Base-by-base conservation (phyloP, 2,888 invertebrate species). In the Lepidocyrtinus sp. region DNA sequence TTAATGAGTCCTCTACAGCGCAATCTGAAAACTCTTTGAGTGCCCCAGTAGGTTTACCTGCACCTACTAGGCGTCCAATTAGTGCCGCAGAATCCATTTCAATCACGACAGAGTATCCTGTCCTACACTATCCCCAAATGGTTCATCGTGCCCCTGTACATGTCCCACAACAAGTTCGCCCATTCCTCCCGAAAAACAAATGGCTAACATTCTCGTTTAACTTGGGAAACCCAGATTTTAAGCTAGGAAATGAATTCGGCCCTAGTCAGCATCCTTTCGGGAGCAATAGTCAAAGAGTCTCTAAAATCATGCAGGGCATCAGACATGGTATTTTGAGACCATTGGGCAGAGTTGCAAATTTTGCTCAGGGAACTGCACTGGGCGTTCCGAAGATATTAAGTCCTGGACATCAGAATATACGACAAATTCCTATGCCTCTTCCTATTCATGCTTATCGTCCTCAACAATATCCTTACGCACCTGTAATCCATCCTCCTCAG, bases 271-370 rank as follows among this genome's bases (percentile, higher is more conserved):
- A 64, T 55, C 71, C 71, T 1, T 65, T 65, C 22, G 17, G 22
- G 0, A 69, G 50, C 27, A 62, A 69, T 2, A 64, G 70, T 22
- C 27, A 59, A 15, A 50, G 46, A 22, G 63, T 61, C 15, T 62
- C 62, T 21, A 27, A 77, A 19, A 25, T 77, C 3, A 71, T 77
- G 77, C 72, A 61, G 12, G 67, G 72, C 1, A 36, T 77, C 0
- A 65, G 55, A 61, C 24, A 72, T 46, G 77, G 77, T 24, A 27
- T 77, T 9, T 46, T 77, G 7, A 77, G 64, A 22, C 77, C 71
- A 2, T 77, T 77, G 21, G 63, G 64, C 12, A 45, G 76, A 25
- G 19, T 27, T 19, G 9, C 64, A 1, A 19, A 55, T 5, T 5
- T 69, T 22, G 22, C 55, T 24, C 69, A 69, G 15, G 67, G n/a